phyloP scores from a whole-genome alignment of 2,888 invertebrate species.

The Clistopyga incitator region DNA sequence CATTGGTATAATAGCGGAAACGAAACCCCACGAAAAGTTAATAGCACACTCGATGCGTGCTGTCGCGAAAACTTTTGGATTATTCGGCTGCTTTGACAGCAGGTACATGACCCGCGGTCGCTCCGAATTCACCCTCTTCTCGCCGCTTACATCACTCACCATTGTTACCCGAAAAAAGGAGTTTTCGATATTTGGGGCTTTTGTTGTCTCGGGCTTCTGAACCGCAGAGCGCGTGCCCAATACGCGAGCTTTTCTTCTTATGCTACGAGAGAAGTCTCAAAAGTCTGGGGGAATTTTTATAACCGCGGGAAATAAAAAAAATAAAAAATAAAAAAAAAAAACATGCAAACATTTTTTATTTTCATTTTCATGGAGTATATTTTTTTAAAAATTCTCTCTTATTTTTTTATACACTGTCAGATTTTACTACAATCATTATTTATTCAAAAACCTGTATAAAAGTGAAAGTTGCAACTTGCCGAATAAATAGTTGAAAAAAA shows the following conservation, averaged over 20 bases:
- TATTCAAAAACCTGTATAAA: no score
- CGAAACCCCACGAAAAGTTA: background rate
- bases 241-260: background rate
- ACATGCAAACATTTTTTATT: no score
- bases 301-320: no score
- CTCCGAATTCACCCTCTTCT: background rate
- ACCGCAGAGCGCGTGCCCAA: constrained; percentile 11
- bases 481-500: no score
- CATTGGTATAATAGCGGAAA: background rate
- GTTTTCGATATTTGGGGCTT: background rate
- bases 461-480: no score
- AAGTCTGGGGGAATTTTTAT: background rate
- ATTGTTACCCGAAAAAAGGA: constrained; percentile 8
- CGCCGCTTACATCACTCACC: constrained; percentile 14
- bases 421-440: no score
- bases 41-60: constrained; percentile 12
- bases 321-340: no score
- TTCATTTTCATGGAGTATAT: no score
- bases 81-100: constrained; percentile 1
- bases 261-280: background rate
- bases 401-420: no score
- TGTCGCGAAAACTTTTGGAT: constrained; percentile 7
- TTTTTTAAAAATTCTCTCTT: no score
- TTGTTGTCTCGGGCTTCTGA: background rate
- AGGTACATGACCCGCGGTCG: constrained; percentile 6